Percentiles rank a stretch among this genome's conserved stretches.
phyloP scores from a whole-genome alignment of 2,113 vertebrate genomes.

The Gymnarchus niloticus region DNA sequence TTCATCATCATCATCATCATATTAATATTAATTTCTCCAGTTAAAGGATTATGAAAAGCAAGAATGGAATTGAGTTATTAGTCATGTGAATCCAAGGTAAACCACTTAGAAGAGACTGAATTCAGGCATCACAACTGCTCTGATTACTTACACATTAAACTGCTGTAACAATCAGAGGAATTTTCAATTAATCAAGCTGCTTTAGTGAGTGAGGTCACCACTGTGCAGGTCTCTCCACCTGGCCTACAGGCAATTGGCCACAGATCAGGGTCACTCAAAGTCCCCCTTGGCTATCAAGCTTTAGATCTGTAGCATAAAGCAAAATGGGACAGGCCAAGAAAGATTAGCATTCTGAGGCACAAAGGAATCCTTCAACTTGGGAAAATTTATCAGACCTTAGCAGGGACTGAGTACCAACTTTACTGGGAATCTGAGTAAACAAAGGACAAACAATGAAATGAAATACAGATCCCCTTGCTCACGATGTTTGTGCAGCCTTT shows the following conservation, averaged over 20 bases:
- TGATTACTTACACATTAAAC: conserved; percentile 58
- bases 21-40: conserved; percentile 10
- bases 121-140: conserved; percentile 1
- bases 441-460: conserved; percentile 3
- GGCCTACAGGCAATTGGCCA: background rate
- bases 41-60: background rate
- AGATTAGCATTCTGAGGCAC: conserved; percentile 22
- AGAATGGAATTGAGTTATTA: conserved; percentile 27
- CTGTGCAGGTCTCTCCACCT: conserved; percentile 39
- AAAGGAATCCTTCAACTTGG: conserved; percentile 43
- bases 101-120: conserved; percentile 39
- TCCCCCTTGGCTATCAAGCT: background rate
- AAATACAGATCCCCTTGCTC: background rate
- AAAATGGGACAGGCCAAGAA: background rate
- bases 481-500: conserved; percentile 26
- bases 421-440: conserved; percentile 3
- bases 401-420: background rate
- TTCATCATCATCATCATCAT: background rate
- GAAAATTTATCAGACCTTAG: background rate
- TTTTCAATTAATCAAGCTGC: conserved; percentile 53
- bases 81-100: conserved; percentile 43
- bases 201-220: conserved; percentile 53
- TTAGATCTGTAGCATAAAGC: background rate
- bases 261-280: background rate
- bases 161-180: conserved; percentile 40